Conservation (phyloP, 2,113 vertebrate species). For the Cephalopholis sonnerati region DNA sequence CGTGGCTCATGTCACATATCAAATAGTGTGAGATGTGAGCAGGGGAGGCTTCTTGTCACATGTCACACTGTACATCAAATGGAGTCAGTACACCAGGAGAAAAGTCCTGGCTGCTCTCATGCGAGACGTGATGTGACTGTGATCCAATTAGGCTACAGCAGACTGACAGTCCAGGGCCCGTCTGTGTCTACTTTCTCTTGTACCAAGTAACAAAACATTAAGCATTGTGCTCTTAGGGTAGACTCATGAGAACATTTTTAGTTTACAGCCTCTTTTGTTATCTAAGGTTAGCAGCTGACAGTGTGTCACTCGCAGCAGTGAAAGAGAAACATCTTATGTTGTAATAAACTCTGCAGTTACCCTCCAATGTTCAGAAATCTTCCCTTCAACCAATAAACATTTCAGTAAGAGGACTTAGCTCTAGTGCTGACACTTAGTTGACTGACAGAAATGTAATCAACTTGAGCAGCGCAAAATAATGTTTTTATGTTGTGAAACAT, state of each 20-base stretch:
- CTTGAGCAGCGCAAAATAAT: no score
- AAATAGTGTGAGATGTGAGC: slow-evolving; percentile 27
- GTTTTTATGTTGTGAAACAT: no score
- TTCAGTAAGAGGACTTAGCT: neutral
- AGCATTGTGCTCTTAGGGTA: neutral
- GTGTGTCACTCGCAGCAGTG: neutral
- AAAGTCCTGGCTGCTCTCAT: slow-evolving; percentile 15
- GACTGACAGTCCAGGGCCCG: slow-evolving; percentile 29
- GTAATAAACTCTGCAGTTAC: neutral
- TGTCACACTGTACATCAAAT: slow-evolving; percentile 38
- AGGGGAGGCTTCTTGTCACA: slow-evolving; percentile 23
- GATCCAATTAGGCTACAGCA: slow-evolving; percentile 48
- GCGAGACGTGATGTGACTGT: slow-evolving; percentile 29
- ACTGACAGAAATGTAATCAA: neutral
- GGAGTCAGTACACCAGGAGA: slow-evolving; percentile 14
- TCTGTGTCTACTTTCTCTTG: slow-evolving; percentile 20
- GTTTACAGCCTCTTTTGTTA: neutral
- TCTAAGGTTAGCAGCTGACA: neutral
- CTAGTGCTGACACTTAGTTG: neutral
- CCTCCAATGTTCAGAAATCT: neutral
- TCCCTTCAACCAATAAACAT: neutral
- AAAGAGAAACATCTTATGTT: neutral
- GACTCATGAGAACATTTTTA: slow-evolving; percentile 28
- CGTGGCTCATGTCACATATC: slow-evolving; percentile 43
- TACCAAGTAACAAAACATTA: slow-evolving; percentile 7